These are phyloP conservation scores for Formica aserva DNA, from an alignment of 2,888 invertebrate genomes.

Conservation along the genomic window DNA sequence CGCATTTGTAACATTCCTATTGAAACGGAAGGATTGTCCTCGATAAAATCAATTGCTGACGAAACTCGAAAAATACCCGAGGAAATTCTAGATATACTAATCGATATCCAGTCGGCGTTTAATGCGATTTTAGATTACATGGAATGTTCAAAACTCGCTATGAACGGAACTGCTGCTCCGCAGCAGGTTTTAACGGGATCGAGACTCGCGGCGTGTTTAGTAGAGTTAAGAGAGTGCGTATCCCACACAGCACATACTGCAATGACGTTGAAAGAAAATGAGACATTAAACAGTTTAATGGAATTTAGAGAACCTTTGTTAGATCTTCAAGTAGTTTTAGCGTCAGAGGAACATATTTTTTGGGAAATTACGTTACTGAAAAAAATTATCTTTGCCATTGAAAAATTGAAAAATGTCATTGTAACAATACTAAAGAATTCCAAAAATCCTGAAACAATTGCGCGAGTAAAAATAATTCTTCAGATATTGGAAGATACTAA, in stretches of 20 bases:
- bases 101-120: slow-evolving; percentile 80
- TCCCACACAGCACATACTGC: slow-evolving; percentile 80
- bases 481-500: slow-evolving; percentile 78
- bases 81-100: slow-evolving; percentile 80
- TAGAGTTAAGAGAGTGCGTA: slow-evolving; percentile 79
- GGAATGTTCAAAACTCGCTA: slow-evolving; percentile 72
- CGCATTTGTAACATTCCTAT: slow-evolving; percentile 35
- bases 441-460: slow-evolving; percentile 53
- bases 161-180: slow-evolving; percentile 62
- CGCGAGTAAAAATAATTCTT: slow-evolving; percentile 72
- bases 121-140: slow-evolving; percentile 77
- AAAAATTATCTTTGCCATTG: slow-evolving; percentile 88
- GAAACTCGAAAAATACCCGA: slow-evolving; percentile 77
- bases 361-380: slow-evolving; percentile 87
- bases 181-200: slow-evolving; percentile 59
- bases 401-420: slow-evolving; percentile 89
- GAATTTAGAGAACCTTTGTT: slow-evolving; percentile 80
- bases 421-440: slow-evolving; percentile 90
- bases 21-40: slow-evolving; percentile 38
- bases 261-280: slow-evolving; percentile 78
- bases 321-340: slow-evolving; percentile 76
- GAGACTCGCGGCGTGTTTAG: slow-evolving; percentile 75
- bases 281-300: slow-evolving; percentile 77
- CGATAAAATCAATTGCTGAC: slow-evolving; percentile 48
- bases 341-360: slow-evolving; percentile 82